Evolutionary conservation across 2,888 invertebrate genomes (phyloP).

Genomic region (Anaspis maculata): DNA sequence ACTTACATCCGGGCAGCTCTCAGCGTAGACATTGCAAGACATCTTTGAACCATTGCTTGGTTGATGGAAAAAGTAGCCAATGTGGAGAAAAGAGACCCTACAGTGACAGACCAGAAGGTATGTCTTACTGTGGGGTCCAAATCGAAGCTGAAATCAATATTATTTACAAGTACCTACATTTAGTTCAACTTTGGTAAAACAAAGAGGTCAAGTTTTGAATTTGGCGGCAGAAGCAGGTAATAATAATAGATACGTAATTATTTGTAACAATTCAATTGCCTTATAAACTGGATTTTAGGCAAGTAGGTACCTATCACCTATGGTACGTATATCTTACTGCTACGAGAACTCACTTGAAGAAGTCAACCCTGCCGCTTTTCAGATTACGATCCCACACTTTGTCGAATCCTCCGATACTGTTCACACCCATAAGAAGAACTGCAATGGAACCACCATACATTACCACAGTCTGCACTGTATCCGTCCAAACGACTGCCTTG

Average conservation of each 20-base stretch:
- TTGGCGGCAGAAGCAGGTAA: no score
- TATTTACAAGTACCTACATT: neutral
- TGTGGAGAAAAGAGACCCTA: conserved; percentile 76
- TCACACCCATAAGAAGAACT: conserved; percentile 58
- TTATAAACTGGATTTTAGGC: no score
- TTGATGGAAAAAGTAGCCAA: conserved; percentile 74
- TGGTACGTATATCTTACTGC: no score
- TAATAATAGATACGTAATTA: no score
- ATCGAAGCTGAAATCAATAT: conserved; percentile 53
- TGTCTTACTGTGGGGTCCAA: conserved; percentile 68
- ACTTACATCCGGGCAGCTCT: conserved; percentile 62
- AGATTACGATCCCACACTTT: conserved; percentile 54
- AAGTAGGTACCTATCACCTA: no score
- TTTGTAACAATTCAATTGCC: no score
- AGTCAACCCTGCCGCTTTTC: conserved; percentile 57
- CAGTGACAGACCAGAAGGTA: conserved; percentile 70
- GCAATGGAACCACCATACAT: conserved; percentile 64
- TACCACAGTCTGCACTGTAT: conserved; percentile 64
- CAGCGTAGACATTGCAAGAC: conserved; percentile 66
- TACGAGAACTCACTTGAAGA: conserved; percentile 62
- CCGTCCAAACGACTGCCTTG: conserved; percentile 76
- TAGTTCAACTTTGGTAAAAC: no score
- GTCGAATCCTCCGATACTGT: conserved; percentile 54
- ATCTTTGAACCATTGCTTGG: conserved; percentile 82
- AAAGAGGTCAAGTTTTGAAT: no score